Evolutionary conservation across 1,140 invertebrate species (phyloP), one percentile per base, ranked within the genome.

Genomic region (Drosophila gunungcola): DNA sequence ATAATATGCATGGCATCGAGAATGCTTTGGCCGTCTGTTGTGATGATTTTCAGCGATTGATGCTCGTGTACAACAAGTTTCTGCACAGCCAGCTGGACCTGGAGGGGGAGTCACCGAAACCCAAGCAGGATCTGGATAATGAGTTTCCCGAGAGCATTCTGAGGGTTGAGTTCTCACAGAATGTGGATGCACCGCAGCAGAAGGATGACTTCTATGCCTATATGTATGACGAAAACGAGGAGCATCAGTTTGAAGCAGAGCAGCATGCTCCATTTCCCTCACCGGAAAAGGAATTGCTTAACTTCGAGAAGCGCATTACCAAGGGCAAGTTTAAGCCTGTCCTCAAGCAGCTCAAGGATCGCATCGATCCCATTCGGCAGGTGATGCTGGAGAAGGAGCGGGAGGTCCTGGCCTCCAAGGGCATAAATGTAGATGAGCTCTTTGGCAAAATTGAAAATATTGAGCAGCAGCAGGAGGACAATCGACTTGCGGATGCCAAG

Each of bases 31-130:
- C 91, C 13, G 72, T 86, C 9, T 92, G 91, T 56, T 91, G 85
- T 68, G 90, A 92, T 63, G 91, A 92, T 45, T 92, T 92, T 56
- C 91, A 92, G 36, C 80, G 91, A 0, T 56, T 92, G 7, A 92
- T 92, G 91, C 72, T 92, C 43, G 81, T 92, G 0, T 92, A 92
- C 46, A 91, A 92, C 51, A 92, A 92, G 52, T 92, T 92, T 73
- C 51, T 92, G 29, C 78, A 89, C 58, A 92, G 85, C 36, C 88
- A 92, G 52, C 43, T 92, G 36, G 64, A 88, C 38, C 16, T 76
- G 29, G 80, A 80, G 5, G 29, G 32, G 1, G 68, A 63, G 2
- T 27, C 29, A 36, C 53, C 73, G 0, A 41, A 34, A 2, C 25
- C 27, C 1, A 52, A 46, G 25, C 51, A 25, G 10, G 29, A 29